A percentile compares a stretch with the other conserved stretches of the same genome.
Conservation (phyloP, 2,888 invertebrate species). For the Sipha maydis region DNA sequence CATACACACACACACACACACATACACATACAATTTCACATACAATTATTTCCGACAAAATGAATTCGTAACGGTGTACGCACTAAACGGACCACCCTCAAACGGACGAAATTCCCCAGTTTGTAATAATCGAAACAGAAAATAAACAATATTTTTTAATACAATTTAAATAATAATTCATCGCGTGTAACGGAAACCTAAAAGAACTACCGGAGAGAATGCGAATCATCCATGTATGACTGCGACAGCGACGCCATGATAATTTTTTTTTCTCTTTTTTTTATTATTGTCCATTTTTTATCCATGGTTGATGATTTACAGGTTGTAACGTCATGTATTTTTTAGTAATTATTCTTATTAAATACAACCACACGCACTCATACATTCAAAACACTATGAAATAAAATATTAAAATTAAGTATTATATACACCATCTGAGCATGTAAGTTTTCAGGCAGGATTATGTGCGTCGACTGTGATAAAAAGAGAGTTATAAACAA, state of each 20-base stretch:
- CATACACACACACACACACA: background rate
- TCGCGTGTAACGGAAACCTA: conserved; percentile 36
- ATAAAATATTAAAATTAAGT: too few species aligned
- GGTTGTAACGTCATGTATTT: background rate
- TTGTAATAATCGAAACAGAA: background rate
- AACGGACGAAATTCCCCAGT: background rate
- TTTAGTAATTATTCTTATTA: conserved; percentile 40
- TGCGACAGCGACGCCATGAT: conserved; percentile 24
- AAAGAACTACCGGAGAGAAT: conserved; percentile 22
- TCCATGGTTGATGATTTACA: conserved; percentile 48
- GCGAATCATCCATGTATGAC: conserved; percentile 46
- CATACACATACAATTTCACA: too few species aligned
- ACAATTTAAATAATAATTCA: conserved; percentile 1
- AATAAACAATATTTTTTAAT: conserved; percentile 28
- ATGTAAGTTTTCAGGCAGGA: too few species aligned
- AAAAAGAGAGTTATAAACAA: background rate
- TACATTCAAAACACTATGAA: too few species aligned
- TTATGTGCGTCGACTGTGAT: background rate
- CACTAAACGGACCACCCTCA: background rate
- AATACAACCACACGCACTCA: background rate
- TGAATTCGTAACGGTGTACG: background rate
- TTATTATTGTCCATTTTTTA: conserved; percentile 30
- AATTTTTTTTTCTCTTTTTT: background rate
- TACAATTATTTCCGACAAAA: background rate
- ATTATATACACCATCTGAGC: background rate